These are phyloP conservation scores for Parotocinclus haroldoi DNA, from an alignment of 2,797 vertebrate species.

Conservation along the genomic window DNA sequence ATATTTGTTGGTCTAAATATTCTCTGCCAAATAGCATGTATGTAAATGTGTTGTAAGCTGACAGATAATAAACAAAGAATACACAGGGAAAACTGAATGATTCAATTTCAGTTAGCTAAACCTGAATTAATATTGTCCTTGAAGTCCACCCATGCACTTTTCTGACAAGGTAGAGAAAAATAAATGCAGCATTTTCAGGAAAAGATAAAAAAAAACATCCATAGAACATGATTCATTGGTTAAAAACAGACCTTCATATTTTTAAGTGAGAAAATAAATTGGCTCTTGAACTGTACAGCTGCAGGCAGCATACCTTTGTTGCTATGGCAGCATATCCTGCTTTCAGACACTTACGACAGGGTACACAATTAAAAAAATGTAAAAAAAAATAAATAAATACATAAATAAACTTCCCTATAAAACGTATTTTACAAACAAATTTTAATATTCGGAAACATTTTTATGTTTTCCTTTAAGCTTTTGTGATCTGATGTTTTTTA, in stretches of 20 bases:
- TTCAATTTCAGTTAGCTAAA: too few relatives aligned
- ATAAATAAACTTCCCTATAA: not conserved
- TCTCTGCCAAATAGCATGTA: too few relatives aligned
- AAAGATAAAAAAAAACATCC: not conserved
- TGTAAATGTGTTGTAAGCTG: too few relatives aligned
- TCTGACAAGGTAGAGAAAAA: too few relatives aligned
- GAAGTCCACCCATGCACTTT: too few relatives aligned
- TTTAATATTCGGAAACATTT: conserved; percentile 16
- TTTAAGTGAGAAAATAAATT: conserved; percentile 18
- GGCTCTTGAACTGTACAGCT: conserved; percentile 23
- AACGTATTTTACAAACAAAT: not conserved
- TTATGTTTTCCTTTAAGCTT: too few relatives aligned
- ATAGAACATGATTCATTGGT: not conserved
- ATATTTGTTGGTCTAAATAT: too few relatives aligned
- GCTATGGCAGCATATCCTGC: conserved; percentile 30
- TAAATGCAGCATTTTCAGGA: not conserved
- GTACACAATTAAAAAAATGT: conserved; percentile 10
- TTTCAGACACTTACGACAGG: conserved; percentile 16
- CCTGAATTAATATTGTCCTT: too few relatives aligned
- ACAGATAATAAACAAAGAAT: too few relatives aligned
- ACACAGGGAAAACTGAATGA: too few relatives aligned
- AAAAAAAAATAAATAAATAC: too few relatives aligned
- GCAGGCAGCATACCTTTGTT: conserved; percentile 22
- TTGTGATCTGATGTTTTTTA: too few relatives aligned
- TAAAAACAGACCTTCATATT: conserved; percentile 10